A percentile compares a stretch with the other conserved stretches of the same genome.
These are phyloP conservation scores for Lemur catta DNA, from an alignment of 2,797 vertebrate species.

Conservation along the genomic window DNA sequence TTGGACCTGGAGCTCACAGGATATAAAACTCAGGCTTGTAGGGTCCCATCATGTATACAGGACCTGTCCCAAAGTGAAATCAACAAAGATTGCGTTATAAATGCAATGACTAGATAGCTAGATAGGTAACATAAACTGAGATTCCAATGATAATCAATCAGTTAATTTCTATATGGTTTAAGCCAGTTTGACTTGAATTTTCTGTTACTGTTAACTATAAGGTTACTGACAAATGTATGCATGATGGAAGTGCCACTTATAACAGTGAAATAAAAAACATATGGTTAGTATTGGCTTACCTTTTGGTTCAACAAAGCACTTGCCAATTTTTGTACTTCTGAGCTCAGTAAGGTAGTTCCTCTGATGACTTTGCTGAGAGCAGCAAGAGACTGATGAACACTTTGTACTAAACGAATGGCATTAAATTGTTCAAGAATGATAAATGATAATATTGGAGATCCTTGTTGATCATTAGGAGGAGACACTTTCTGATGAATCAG, in stretches of 20 bases:
- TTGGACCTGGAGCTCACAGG: background rate
- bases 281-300: slow-evolving; percentile 82
- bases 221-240: background rate
- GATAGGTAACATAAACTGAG: background rate
- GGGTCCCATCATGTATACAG: background rate
- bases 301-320: slow-evolving; percentile 95
- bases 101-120: background rate
- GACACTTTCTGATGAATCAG: slow-evolving; percentile 95
- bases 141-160: background rate
- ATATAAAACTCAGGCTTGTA: background rate
- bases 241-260: background rate
- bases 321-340: slow-evolving; percentile 93
- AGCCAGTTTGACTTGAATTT: background rate
- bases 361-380: slow-evolving; percentile 97
- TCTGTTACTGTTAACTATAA: background rate
- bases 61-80: background rate
- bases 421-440: slow-evolving; percentile 93
- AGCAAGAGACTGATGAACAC: slow-evolving; percentile 96
- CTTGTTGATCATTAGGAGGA: slow-evolving; percentile 89
- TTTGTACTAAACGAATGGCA: slow-evolving; percentile 92
- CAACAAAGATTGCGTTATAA: background rate
- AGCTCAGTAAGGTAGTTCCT: slow-evolving; percentile 92
- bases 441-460: slow-evolving; percentile 93
- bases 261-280: background rate
- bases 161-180: background rate